These are phyloP conservation scores for Onchidella celtica DNA, from an alignment of 2,888 invertebrate genomes.

Conservation along the genomic window DNA sequence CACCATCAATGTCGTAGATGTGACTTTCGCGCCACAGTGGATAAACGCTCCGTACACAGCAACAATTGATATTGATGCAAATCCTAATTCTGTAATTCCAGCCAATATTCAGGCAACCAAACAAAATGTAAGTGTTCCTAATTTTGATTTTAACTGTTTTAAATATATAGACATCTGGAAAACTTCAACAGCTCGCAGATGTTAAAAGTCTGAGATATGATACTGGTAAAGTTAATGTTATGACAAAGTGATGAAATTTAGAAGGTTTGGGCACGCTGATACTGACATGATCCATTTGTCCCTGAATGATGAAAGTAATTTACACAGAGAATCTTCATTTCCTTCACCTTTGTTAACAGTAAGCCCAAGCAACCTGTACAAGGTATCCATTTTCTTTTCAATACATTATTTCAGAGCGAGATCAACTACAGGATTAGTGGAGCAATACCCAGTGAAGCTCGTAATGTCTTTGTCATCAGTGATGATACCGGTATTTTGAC, in stretches of 20 bases:
- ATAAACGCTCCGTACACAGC: conserved; percentile 42
- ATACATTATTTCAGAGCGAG: conserved; percentile 57
- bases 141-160: not conserved
- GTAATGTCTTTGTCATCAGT: conserved; percentile 58
- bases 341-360: no score
- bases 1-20: conserved; percentile 61
- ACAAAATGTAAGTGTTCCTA: conserved; percentile 47
- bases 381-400: no score
- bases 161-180: no score
- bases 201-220: no score
- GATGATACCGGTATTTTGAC: conserved; percentile 53
- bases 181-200: no score
- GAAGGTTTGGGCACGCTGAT: no score
- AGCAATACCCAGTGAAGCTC: conserved; percentile 48
- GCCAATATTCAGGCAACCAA: conserved; percentile 59
- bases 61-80: conserved; percentile 53
- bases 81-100: conserved; percentile 46
- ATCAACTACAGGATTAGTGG: conserved; percentile 56
- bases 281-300: no score
- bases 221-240: not conserved
- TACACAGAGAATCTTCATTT: no score
- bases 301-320: no score
- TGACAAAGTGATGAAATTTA: no score
- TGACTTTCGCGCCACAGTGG: conserved; percentile 57
- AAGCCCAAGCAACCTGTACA: no score